Evolutionary conservation across 1,140 invertebrate species (phyloP).

Genomic region (Drosophila setifemur): DNA sequence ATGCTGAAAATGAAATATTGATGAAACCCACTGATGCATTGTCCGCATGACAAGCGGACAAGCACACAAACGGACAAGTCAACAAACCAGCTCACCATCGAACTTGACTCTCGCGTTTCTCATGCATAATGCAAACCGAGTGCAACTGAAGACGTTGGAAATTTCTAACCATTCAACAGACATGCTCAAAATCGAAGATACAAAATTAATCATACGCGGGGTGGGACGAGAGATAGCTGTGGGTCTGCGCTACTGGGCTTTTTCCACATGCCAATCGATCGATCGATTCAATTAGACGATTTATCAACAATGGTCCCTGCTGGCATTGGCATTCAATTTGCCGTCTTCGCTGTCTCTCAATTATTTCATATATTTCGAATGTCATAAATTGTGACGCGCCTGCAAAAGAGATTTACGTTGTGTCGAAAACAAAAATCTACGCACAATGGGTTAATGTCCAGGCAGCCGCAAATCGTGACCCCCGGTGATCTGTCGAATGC

Average conservation of each 20-base stretch:
- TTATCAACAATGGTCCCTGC: conserved; percentile 45
- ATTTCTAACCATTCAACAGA: conserved; percentile 57
- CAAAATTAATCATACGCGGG: conserved; percentile 39
- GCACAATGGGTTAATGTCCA: conserved; percentile 17
- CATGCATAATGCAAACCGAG: conserved; percentile 65
- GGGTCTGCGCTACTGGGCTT: conserved; percentile 60
- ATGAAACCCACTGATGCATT: conserved; percentile 62
- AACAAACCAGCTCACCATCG: conserved; percentile 19
- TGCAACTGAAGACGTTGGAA: conserved; percentile 61
- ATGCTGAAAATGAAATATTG: conserved; percentile 68
- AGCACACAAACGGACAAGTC: no score
- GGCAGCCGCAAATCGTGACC: conserved; percentile 9
- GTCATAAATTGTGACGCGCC: conserved; percentile 53
- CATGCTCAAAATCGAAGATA: background rate
- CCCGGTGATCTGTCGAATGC: conserved; percentile 15
- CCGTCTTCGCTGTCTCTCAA: conserved; percentile 34
- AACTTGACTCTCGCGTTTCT: conserved; percentile 26
- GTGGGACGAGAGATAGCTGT: background rate
- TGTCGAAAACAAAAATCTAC: conserved; percentile 4
- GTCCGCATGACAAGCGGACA: conserved; percentile 44
- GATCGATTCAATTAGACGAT: conserved; percentile 61
- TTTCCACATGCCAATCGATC: conserved; percentile 41
- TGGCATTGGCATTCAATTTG: conserved; percentile 69
- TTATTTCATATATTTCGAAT: conserved; percentile 42
- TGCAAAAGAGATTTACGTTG: conserved; percentile 8